Evolutionary conservation across 2,113 vertebrate genomes (phyloP), one percentile per base, ranked within the genome.

Genomic region (Eurystomus gularis): DNA sequence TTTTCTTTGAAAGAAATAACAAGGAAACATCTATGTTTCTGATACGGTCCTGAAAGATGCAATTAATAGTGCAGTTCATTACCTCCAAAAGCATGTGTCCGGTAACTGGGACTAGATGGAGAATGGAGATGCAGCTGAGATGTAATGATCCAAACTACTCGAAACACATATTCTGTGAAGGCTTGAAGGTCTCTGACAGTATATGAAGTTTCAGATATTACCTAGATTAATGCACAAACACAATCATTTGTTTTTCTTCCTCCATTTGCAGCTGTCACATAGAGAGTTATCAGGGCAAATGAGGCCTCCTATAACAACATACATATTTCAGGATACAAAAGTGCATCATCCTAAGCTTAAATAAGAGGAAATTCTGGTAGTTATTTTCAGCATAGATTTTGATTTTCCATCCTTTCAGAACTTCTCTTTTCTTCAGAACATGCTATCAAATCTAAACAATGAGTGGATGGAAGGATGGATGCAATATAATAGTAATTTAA

Each of bases 81-180:
- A 98, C 98, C 96, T 98, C 98, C 98, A 46, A 78, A 97, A 70
- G 98, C 91, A 35, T 86, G 94, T 11, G 98, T 98, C 86, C 93
- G 86, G 23, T 98, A 98, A 73, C 75, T 91, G 82, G 92, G 80
- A 81, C 98, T 98, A 2, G 97, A 48, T 1, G 94, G 86, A 49
- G 98, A 98, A 79, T 73, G 84, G 39, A 97, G 95, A 21, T 98
- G 97, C 58, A 98, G 83, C 69, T 97, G 97, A 77, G 97, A 97
- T 4, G 97, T 98, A 79, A 98, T 79, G 54, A 98, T 98, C 98
- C 98, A 98, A 82, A 97, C 94, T 17, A 98, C 96, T 94, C 96
- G 95, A 90, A 98, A 98, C 39, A 97, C 40, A 0, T 98, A 98
- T 31, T 97, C 97, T 5, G 97, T 98, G 94, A 98, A 98, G 28